These are phyloP conservation scores for Lepus townsendii DNA, from an alignment of 2,797 vertebrate genomes.

Conservation along the genomic window DNA sequence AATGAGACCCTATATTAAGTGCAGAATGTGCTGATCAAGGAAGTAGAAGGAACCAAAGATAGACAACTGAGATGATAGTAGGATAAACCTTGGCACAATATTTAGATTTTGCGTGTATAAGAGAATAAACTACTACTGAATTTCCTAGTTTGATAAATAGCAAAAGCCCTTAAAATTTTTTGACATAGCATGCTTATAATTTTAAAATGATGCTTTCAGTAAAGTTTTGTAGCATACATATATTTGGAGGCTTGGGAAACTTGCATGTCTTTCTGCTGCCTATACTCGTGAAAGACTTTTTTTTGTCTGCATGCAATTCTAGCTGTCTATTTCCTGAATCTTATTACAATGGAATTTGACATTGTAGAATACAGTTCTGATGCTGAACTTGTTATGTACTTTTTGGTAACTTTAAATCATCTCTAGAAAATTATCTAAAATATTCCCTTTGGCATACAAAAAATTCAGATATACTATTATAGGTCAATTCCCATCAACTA, in stretches of 20 bases:
- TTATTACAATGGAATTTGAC: not conserved
- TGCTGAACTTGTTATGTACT: not conserved
- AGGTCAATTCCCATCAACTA: not conserved
- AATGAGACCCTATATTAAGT: not conserved
- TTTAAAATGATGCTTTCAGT: not conserved
- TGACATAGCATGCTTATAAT: not conserved
- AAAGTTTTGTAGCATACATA: not conserved
- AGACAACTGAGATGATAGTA: not conserved
- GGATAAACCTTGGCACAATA: not conserved
- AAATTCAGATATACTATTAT: not conserved
- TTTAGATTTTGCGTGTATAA: not conserved
- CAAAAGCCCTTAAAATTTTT: not conserved
- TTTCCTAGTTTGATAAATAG: not conserved
- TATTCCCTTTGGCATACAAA: not conserved
- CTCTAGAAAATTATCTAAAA: not conserved
- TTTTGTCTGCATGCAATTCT: not conserved
- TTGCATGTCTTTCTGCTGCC: not conserved
- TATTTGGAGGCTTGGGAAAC: not conserved
- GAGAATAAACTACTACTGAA: not conserved
- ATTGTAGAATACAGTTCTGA: not conserved
- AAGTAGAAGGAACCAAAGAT: not conserved
- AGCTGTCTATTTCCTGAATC: not conserved
- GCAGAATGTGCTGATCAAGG: not conserved
- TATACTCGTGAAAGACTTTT: not conserved
- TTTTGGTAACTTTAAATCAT: not conserved